These are phyloP conservation scores for Protonibea diacanthus DNA, from an alignment of 2,797 vertebrate genomes.

Conservation along the genomic window DNA sequence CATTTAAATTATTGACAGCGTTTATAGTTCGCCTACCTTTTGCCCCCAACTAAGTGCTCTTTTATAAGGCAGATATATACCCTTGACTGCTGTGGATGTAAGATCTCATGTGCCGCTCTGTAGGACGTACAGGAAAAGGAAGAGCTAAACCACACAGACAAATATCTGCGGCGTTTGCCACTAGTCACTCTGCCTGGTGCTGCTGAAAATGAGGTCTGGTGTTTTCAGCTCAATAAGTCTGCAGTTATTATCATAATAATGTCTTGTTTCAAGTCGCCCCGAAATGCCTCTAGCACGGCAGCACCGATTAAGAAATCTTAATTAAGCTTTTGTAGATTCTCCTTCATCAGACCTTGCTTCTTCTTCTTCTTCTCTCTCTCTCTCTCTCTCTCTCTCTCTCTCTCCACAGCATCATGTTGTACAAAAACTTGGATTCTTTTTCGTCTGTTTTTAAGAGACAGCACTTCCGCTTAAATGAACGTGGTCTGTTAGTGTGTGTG, in stretches of 20 bases:
- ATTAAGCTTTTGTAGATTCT: conserved; percentile 86
- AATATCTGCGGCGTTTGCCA: conserved; percentile 36
- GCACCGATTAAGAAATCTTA: conserved; percentile 85
- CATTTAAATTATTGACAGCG: neutral
- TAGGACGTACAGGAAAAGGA: conserved; percentile 55
- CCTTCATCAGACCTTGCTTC: conserved; percentile 85
- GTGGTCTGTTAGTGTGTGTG: conserved; percentile 41
- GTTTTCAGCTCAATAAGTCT: conserved; percentile 74
- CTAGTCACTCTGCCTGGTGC: conserved; percentile 35
- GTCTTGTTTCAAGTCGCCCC: conserved; percentile 82
- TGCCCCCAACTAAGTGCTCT: neutral
- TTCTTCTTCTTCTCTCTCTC: conserved; percentile 27
- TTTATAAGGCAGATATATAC: conserved; percentile 1
- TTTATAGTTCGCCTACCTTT: neutral
- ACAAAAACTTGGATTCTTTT: conserved; percentile 60
- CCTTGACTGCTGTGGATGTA: conserved; percentile 1
- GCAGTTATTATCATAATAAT: conserved; percentile 84
- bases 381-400: neutral
- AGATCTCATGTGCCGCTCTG: conserved; percentile 10
- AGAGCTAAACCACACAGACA: conserved; percentile 56
- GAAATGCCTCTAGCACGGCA: conserved; percentile 80
- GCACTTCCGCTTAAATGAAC: conserved; percentile 59
- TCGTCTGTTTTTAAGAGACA: conserved; percentile 64
- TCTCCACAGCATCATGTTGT: conserved; percentile 51
- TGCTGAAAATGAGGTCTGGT: conserved; percentile 69